Percentiles rank a stretch among this genome's conserved stretches.
Conservation (phyloP, 1,140 invertebrate genomes). For the Protaetia brevitarsis region DNA sequence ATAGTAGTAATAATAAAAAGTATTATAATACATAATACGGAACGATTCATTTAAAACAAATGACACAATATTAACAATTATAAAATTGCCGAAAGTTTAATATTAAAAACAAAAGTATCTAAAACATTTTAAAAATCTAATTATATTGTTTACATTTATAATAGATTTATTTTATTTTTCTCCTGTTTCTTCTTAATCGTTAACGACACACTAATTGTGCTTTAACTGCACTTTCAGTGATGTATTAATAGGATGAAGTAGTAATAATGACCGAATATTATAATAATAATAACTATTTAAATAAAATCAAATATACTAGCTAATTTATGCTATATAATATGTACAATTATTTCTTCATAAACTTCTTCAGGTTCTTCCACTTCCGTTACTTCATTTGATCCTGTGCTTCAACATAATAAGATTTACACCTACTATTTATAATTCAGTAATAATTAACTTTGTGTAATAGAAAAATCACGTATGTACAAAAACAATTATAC, state of each 20-base stretch:
- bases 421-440: slow-evolving; percentile 37
- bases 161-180: slow-evolving; percentile 14
- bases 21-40: no score
- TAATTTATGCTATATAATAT: slow-evolving; percentile 22
- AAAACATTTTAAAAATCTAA: slow-evolving; percentile 12
- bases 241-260: slow-evolving; percentile 27
- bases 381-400: slow-evolving; percentile 30
- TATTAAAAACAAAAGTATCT: slow-evolving; percentile 1
- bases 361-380: neutral
- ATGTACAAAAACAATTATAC: slow-evolving; percentile 47
- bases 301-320: slow-evolving; percentile 24
- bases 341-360: slow-evolving; percentile 1
- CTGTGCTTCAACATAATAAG: slow-evolving; percentile 34
- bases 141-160: slow-evolving; percentile 4
- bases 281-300: slow-evolving; percentile 26
- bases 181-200: slow-evolving; percentile 8
- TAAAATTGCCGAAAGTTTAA: slow-evolving; percentile 12
- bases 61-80: slow-evolving; percentile 1
- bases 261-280: slow-evolving; percentile 2
- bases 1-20: slow-evolving; percentile 9
- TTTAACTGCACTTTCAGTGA: slow-evolving; percentile 29
- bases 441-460: slow-evolving; percentile 37
- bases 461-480: slow-evolving; percentile 47
- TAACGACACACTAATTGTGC: slow-evolving; percentile 6
- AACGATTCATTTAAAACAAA: slow-evolving; percentile 5